A percentile compares a stretch with the other conserved stretches of the same genome.
These are phyloP conservation scores for Hypomecis punctinalis DNA, from an alignment of 2,888 invertebrate species.

Conservation along the genomic window DNA sequence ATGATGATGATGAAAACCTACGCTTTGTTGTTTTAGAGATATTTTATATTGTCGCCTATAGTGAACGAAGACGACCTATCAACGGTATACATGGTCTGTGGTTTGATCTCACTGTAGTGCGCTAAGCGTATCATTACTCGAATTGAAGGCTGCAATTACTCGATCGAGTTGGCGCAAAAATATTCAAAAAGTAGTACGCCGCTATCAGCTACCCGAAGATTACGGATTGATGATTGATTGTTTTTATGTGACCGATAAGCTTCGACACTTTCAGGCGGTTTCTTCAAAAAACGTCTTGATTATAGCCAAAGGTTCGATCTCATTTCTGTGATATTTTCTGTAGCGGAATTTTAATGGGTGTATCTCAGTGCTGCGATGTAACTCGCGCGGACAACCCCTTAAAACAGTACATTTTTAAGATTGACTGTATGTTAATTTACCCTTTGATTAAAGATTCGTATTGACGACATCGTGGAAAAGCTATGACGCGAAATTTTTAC, in stretches of 20 bases:
- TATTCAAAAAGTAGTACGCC: conserved; percentile 61
- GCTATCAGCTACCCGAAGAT: conserved; percentile 46
- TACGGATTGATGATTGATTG: conserved; percentile 64
- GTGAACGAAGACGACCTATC: no score
- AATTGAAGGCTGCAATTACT: conserved; percentile 71
- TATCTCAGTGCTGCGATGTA: no score
- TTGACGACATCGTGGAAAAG: no score
- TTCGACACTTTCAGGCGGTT: conserved; percentile 52
- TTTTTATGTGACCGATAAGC: conserved; percentile 56
- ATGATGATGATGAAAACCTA: no score
- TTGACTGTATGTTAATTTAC: no score
- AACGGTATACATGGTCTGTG: no score
- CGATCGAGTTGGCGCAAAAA: conserved; percentile 59
- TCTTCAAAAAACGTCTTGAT: conserved; percentile 34
- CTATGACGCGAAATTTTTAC: no score
- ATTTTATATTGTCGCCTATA: no score
- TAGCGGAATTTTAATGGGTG: neutral
- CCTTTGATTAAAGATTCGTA: no score
- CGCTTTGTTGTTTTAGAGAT: no score
- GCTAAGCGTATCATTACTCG: conserved; percentile 76
- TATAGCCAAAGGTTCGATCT: conserved; percentile 18
- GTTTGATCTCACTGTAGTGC: conserved; percentile 46
- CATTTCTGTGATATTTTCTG: conserved; percentile 8
- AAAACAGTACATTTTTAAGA: no score
- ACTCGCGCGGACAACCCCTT: no score